phyloP scores from a whole-genome alignment of 2,797 vertebrate genomes.

The Microctenopoma steveboyesi region DNA sequence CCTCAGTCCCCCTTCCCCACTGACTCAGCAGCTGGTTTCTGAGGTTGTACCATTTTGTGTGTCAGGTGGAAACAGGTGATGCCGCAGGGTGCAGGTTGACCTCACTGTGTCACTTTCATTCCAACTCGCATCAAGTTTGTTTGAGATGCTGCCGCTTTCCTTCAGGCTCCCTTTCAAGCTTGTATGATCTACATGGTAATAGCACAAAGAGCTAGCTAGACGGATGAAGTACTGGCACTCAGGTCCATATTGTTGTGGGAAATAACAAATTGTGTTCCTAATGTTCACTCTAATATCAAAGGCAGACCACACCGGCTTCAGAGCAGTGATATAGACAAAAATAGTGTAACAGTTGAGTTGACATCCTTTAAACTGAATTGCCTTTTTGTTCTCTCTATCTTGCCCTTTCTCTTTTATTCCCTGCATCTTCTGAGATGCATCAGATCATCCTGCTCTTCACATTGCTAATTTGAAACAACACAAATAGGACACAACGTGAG shows the following conservation, averaged over 20 bases:
- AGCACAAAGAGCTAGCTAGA: background rate
- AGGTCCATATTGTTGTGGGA: slow-evolving; percentile 9
- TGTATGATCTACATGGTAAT: slow-evolving; percentile 8
- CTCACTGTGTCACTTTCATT: slow-evolving; percentile 76
- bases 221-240: slow-evolving; percentile 10
- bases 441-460: slow-evolving; percentile 17
- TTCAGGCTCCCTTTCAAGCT: slow-evolving; percentile 57
- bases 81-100: slow-evolving; percentile 62
- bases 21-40: slow-evolving; percentile 70
- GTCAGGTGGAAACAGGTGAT: slow-evolving; percentile 75
- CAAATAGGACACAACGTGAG: slow-evolving; percentile 1
- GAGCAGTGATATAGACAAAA: slow-evolving; percentile 24
- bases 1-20: slow-evolving; percentile 19
- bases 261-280: background rate
- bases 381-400: slow-evolving; percentile 4
- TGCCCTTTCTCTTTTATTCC: slow-evolving; percentile 28
- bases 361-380: background rate
- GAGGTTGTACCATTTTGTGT: slow-evolving; percentile 55
- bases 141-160: slow-evolving; percentile 43
- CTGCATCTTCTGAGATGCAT: slow-evolving; percentile 13
- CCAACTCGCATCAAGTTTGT: slow-evolving; percentile 62
- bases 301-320: slow-evolving; percentile 4
- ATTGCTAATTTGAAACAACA: slow-evolving; percentile 23
- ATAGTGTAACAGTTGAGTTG: slow-evolving; percentile 5
- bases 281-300: background rate